phyloP scores from a whole-genome alignment of 1,140 invertebrate genomes.

The Copidosoma floridanum region DNA sequence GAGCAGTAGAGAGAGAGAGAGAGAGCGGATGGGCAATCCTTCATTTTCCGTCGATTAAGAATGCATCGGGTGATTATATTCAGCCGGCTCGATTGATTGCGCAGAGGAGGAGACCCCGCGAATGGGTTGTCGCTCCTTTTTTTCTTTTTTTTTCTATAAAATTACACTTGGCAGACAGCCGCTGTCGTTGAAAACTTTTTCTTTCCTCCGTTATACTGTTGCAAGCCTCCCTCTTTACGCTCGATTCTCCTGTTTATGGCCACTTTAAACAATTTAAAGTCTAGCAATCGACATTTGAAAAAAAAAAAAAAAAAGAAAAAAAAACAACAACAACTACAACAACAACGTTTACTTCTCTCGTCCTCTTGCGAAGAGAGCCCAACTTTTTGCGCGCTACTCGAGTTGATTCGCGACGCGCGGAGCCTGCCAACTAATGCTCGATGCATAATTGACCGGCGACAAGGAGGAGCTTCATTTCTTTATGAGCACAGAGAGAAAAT shows the following conservation, averaged over 20 bases:
- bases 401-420: no score
- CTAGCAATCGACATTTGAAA: no score
- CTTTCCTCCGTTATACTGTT: background rate
- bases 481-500: no score
- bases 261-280: no score
- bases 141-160: constrained; percentile 2
- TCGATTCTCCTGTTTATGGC: background rate
- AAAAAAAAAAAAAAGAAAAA: no score
- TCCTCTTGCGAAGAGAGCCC: no score
- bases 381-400: no score
- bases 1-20: background rate
- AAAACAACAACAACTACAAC: no score
- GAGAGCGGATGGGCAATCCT: constrained; percentile 13
- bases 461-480: no score
- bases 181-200: constrained; percentile 5
- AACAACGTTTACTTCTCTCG: no score
- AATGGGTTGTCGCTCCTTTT: background rate
- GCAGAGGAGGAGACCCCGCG: background rate
- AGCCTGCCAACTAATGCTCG: no score
- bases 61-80: constrained; percentile 27
- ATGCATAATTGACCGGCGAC: no score
- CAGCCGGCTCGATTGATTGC: constrained; percentile 11
- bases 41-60: constrained; percentile 24
- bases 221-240: background rate
- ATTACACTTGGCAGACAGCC: constrained; percentile 1